Evolutionary conservation across 1,140 invertebrate genomes (phyloP), one percentile per base, ranked within the genome.

Genomic region (Hylaeus anthracinus): DNA sequence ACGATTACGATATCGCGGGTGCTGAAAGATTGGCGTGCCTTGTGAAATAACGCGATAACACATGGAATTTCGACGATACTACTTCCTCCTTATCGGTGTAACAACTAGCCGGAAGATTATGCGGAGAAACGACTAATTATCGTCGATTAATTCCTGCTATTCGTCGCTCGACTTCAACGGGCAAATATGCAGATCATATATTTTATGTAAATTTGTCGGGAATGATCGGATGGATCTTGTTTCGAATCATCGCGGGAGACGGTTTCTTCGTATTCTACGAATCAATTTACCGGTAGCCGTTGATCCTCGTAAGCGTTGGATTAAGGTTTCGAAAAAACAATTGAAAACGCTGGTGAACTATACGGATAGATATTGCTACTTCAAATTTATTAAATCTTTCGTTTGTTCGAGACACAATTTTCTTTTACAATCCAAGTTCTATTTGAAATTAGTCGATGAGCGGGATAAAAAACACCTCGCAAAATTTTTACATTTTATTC

Each of bases 11-110:
- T 86, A 86, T 86, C 81, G 41, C 67, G 37, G 65, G 41, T 55
- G 41, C 55, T 55, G 66, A 73, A 85, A 87, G 82, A 86, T 78
- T 87, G 79, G 87, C 12, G 43, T 70, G 56, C 63, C 78, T 82
- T 86, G 87, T 79, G 81, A 89, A 88, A 90, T 80, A 79, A 64
- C n/a, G 26, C 58, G 90, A 90, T 90, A 90, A 90, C 81, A 15
- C 45, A 10, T 39, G 60, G 72, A 86, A 82, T 88, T 88, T 86
- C 61, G 78, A 81, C 66, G 70, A 79, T 60, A 67, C 56, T 72
- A 45, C 63, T 82, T 79, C 60, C 55, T 60, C 45, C 70, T 81
- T 79, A 79, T 86, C 81, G 69, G 41, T n/a, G 37, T n/a, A 73
- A 78, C 63, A 85, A 72, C 69, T 86, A 73, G 48, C 12, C 63